Evolutionary conservation across 1,140 invertebrate species (phyloP).

Genomic region (Tachypleus tridentatus): DNA sequence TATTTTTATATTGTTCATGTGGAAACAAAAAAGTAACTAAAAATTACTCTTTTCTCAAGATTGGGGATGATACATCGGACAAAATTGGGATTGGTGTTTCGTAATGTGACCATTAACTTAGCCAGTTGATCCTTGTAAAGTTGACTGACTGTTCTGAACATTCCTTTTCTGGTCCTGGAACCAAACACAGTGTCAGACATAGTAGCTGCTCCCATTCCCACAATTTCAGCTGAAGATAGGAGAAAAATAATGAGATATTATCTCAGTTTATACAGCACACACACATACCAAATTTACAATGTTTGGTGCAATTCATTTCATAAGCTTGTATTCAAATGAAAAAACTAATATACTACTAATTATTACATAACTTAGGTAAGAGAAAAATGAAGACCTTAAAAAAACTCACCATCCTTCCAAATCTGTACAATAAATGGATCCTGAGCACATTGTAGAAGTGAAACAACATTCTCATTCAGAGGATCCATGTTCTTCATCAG

Average conservation of each 20-base stretch:
- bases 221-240: slow-evolving; percentile 67
- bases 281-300: no score
- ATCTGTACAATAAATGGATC: slow-evolving; percentile 94
- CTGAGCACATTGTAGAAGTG: slow-evolving; percentile 83
- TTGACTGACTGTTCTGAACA: slow-evolving; percentile 99
- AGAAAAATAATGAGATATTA: slow-evolving; percentile 4
- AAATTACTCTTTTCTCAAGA: slow-evolving; percentile 77
- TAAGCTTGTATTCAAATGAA: no score
- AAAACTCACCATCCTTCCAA: slow-evolving; percentile 82
- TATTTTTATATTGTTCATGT: no score
- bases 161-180: slow-evolving; percentile 77
- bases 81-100: slow-evolving; percentile 99
- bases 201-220: slow-evolving; percentile 93
- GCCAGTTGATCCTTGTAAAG: slow-evolving; percentile 97
- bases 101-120: slow-evolving; percentile 90
- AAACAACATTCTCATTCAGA: slow-evolving; percentile 96
- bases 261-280: no score
- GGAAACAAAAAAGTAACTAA: no score
- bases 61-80: slow-evolving; percentile 99
- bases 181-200: slow-evolving; percentile 92
- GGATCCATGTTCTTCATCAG: slow-evolving; percentile 99
- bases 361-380: no score
- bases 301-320: no score
- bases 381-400: neutral
- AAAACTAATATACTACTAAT: no score